A percentile compares a stretch with the other conserved stretches of the same genome.
Evolutionary conservation across 2,113 vertebrate species (phyloP).

Genomic region (Tachycineta bicolor): DNA sequence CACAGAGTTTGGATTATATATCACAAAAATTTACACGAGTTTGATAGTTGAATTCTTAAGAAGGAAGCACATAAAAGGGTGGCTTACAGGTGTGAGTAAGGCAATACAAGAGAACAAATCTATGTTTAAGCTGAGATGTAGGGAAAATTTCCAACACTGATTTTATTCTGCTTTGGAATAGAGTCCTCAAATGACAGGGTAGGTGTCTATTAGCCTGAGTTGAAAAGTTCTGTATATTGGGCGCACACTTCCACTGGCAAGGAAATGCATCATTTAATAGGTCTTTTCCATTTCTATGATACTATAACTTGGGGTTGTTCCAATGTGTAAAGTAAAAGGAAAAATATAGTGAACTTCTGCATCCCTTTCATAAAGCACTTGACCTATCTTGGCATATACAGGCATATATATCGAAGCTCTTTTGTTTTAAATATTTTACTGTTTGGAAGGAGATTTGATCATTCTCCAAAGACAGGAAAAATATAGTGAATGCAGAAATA

Average conservation of each 20-base stretch:
- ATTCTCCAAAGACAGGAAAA: slow-evolving; percentile 20
- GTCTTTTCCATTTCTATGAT: slow-evolving; percentile 29
- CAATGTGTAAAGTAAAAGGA: slow-evolving; percentile 11
- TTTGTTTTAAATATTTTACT: slow-evolving; percentile 43
- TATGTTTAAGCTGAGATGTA: slow-evolving; percentile 60
- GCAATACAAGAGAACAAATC: slow-evolving; percentile 54
- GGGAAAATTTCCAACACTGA: slow-evolving; percentile 64
- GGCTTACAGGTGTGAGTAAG: slow-evolving; percentile 58
- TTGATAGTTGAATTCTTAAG: background rate
- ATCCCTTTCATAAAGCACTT: background rate
- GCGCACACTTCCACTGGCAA: background rate
- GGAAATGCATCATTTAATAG: slow-evolving; percentile 19
- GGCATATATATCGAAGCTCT: background rate
- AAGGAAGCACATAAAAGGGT: slow-evolving; percentile 48
- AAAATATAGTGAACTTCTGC: background rate
- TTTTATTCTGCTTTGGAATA: slow-evolving; percentile 67
- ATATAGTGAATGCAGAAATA: slow-evolving; percentile 19
- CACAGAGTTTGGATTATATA: background rate
- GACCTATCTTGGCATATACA: background rate
- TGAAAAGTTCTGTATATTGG: slow-evolving; percentile 51
- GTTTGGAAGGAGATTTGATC: slow-evolving; percentile 30
- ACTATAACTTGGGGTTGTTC: background rate
- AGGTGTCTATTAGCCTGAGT: slow-evolving; percentile 64
- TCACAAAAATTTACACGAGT: background rate
- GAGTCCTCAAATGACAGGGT: slow-evolving; percentile 58